Base-by-base conservation (phyloP, 2,888 invertebrate genomes). In the Clunio marinus region DNA sequence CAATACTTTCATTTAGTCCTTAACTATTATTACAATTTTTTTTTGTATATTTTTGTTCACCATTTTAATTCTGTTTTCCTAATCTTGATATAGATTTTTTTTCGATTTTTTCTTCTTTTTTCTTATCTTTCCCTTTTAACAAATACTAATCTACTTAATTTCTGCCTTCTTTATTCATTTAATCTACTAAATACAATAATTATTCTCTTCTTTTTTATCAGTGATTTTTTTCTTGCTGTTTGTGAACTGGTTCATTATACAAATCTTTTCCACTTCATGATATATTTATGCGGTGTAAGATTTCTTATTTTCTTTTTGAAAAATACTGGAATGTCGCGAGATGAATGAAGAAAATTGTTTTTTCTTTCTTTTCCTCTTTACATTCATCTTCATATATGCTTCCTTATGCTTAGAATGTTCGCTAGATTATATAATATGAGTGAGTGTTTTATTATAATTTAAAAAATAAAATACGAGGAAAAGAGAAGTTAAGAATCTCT, bases 381-480 rank as follows among this genome's bases (percentile, higher is more conserved):
- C n/a, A n/a, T n/a, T 41, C 13, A 41, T 41, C 41, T 41, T 13
- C 41, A 41, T 41, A 41, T 41, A 41, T 41, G 41, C 41, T 41
- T 41, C 41, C 41, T 41, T 41, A 41, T 41, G 41, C 41, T 41
- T 41, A 41, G 41, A 41, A 41, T 41, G 41, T 41, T 41, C 41
- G 41, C 41, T 59, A 32, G 59, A 59, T 59, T 59, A 35, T 28
- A 24, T 20, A 28, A 35, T 35, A 59, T 55, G 20, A 35, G 59
- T 22, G 24, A n/a, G 25, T 57, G 10, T 25, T 25, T 57, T n/a
- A 2, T 57, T 57, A 57, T 57, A 57, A n/a, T 60, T 59, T 62
- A 24, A 62, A 37, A 35, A 62, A 28, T 5, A 32, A 32, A n/a
- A 32, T 15, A 59, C 28, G 32, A 59, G 25, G 17, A 32, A 59